Conservation (phyloP, 2,888 invertebrate species). For the Alloscopus bannaensis region DNA sequence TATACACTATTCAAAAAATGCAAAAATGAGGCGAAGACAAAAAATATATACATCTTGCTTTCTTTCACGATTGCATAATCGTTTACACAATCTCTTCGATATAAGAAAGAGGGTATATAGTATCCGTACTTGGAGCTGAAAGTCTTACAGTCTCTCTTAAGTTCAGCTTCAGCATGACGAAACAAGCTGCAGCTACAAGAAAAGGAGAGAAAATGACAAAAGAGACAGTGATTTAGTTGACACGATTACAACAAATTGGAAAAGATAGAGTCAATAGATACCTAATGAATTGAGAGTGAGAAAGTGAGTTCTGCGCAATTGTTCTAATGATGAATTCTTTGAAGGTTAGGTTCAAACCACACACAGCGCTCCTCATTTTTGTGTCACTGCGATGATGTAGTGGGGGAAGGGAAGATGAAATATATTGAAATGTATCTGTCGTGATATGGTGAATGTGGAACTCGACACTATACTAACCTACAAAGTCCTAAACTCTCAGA, state of each 20-base stretch:
- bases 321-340: slow-evolving; percentile 14
- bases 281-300: slow-evolving; percentile 53
- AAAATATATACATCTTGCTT: no score
- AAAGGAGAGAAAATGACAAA: slow-evolving; percentile 56
- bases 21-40: no score
- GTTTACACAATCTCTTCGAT: no score
- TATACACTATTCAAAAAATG: no score
- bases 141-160: slow-evolving; percentile 64
- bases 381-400: background rate
- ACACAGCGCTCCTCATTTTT: background rate
- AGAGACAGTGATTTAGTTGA: slow-evolving; percentile 52
- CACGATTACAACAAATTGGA: slow-evolving; percentile 48
- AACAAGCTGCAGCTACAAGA: slow-evolving; percentile 60
- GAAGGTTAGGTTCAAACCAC: slow-evolving; percentile 26
- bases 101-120: background rate
- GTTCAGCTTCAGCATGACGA: slow-evolving; percentile 61
- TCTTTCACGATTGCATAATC: no score
- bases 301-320: slow-evolving; percentile 41
- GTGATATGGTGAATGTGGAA: background rate
- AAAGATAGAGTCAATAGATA: slow-evolving; percentile 54
- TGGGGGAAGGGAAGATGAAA: slow-evolving; percentile 9
- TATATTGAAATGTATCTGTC: no score
- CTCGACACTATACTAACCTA: no score
- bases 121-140: slow-evolving; percentile 61
- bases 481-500: no score